Percentiles rank a stretch among this genome's conserved stretches.
Evolutionary conservation across 2,888 invertebrate genomes (phyloP).

Genomic region (Nemapogon koenigi): DNA sequence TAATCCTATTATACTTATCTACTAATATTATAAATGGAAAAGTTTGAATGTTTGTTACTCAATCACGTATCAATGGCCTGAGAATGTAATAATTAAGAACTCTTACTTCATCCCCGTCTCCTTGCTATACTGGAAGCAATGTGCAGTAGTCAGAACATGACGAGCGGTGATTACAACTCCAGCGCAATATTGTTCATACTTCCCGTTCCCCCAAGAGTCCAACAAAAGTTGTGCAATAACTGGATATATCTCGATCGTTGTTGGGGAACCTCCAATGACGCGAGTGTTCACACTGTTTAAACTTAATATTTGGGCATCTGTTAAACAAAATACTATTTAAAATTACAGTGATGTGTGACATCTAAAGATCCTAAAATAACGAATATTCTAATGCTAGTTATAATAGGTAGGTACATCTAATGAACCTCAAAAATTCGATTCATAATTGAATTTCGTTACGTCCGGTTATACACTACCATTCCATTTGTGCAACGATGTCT

Average conservation of each 20-base stretch:
- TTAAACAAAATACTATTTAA: too few relatives aligned
- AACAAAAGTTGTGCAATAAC: slow-evolving; percentile 42
- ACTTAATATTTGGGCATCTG: slow-evolving; percentile 4
- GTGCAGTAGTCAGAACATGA: slow-evolving; percentile 47
- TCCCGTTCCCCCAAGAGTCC: slow-evolving; percentile 40
- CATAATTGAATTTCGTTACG: too few relatives aligned
- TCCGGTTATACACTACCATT: too few relatives aligned
- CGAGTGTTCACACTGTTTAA: slow-evolving; percentile 18
- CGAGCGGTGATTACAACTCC: slow-evolving; percentile 45
- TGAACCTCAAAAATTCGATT: too few relatives aligned
- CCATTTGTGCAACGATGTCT: too few relatives aligned
- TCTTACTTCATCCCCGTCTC: slow-evolving; percentile 44
- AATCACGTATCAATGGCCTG: neutral
- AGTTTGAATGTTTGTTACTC: neutral
- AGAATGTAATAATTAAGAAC: too few relatives aligned
- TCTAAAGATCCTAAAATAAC: too few relatives aligned
- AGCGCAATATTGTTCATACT: slow-evolving; percentile 45
- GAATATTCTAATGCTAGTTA: too few relatives aligned
- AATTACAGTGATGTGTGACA: too few relatives aligned
- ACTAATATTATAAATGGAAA: neutral
- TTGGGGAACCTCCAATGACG: slow-evolving; percentile 44
- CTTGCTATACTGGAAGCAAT: slow-evolving; percentile 45
- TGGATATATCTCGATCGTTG: slow-evolving; percentile 40
- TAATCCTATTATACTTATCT: neutral
- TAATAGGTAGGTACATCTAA: too few relatives aligned